Evolutionary conservation across 2,797 vertebrate species (phyloP).

Genomic region (Phalanger gymnotis): DNA sequence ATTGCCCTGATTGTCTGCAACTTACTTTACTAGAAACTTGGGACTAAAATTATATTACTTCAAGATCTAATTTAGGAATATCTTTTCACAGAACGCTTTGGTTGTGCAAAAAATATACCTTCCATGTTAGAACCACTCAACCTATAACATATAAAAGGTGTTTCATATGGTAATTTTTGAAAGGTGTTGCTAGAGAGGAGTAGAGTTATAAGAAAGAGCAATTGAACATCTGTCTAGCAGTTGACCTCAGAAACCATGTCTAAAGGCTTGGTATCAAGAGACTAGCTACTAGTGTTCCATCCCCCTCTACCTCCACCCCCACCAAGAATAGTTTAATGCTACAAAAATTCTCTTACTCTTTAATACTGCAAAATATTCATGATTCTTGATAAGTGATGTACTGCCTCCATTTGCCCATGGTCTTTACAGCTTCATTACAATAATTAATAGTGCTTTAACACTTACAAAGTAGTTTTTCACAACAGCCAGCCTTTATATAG

Average conservation of each 20-base stretch:
- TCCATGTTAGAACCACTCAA: constrained; percentile 49
- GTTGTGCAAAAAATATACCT: constrained; percentile 39
- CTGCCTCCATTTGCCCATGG: background rate
- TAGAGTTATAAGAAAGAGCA: background rate
- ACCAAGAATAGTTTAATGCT: background rate
- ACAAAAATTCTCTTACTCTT: background rate
- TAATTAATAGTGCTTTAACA: background rate
- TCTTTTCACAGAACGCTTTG: constrained; percentile 59
- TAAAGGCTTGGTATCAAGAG: background rate
- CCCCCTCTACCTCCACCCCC: background rate
- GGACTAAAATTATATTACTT: constrained; percentile 59
- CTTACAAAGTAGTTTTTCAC: background rate
- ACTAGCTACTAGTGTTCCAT: background rate
- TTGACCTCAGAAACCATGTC: background rate
- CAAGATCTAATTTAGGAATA: constrained; percentile 51
- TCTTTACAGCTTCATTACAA: background rate
- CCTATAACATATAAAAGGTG: constrained; percentile 13
- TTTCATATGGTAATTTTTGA: background rate
- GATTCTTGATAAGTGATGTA: background rate
- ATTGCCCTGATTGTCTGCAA: constrained; percentile 62
- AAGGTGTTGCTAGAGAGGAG: background rate
- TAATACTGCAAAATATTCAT: background rate
- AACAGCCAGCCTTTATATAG: background rate
- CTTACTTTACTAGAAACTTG: constrained; percentile 61
- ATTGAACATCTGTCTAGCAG: constrained; percentile 3